Evolutionary conservation across 2,797 vertebrate genomes (phyloP).

Genomic region (Enteromius argenteus): DNA sequence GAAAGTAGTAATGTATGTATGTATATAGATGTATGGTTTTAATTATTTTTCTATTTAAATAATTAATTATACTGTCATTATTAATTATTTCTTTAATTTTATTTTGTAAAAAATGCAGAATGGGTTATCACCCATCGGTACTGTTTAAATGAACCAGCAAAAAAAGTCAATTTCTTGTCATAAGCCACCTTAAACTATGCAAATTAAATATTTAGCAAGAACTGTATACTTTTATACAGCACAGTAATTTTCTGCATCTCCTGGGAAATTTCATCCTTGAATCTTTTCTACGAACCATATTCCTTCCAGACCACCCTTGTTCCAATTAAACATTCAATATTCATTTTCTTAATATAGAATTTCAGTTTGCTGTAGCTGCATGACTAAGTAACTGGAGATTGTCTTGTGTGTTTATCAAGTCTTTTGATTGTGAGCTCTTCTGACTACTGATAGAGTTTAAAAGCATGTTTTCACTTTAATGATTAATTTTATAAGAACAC

Average conservation of each 20-base stretch:
- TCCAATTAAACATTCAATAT: constrained; percentile 62
- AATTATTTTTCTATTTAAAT: neutral
- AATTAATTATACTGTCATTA: neutral
- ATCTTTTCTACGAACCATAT: constrained; percentile 33
- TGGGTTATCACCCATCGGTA: neutral
- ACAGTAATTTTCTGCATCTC: constrained; percentile 38
- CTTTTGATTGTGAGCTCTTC: constrained; percentile 27
- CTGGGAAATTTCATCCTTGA: constrained; percentile 55
- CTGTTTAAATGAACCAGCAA: neutral
- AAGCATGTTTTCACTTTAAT: constrained; percentile 20
- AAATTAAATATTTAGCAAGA: constrained; percentile 41
- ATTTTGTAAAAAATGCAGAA: neutral
- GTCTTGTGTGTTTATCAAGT: constrained; percentile 20
- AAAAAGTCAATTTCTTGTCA: constrained; percentile 10
- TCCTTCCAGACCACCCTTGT: constrained; percentile 55
- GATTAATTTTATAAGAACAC: neutral
- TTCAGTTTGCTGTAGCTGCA: constrained; percentile 49
- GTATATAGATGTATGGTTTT: neutral
- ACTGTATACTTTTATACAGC: constrained; percentile 36
- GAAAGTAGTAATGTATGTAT: neutral
- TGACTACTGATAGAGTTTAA: constrained; percentile 19
- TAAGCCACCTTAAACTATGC: constrained; percentile 14
- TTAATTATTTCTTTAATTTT: neutral
- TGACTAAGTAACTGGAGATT: constrained; percentile 23
- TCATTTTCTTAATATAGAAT: constrained; percentile 51